A percentile compares a stretch with the other conserved stretches of the same genome.
Evolutionary conservation across 2,888 invertebrate species (phyloP).

Genomic region (Dysmachus trigonus): DNA sequence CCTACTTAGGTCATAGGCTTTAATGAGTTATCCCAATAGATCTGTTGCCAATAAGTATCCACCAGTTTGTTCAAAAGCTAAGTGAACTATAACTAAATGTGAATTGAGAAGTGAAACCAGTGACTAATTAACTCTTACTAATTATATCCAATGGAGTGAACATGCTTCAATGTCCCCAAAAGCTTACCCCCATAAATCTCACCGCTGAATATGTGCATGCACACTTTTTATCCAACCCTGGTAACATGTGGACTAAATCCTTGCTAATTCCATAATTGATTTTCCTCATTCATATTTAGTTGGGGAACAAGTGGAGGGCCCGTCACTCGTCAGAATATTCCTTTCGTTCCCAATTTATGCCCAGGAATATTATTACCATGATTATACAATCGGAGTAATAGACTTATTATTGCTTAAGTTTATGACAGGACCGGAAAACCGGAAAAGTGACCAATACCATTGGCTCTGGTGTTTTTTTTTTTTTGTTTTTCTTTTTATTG

Average conservation of each 20-base stretch:
- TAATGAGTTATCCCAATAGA: background rate
- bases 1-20: background rate
- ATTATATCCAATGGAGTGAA: background rate
- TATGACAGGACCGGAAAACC: background rate
- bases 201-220: background rate
- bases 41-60: background rate
- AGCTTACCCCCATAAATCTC: conserved; percentile 9
- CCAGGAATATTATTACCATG: conserved; percentile 26
- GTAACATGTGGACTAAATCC: conserved; percentile 36
- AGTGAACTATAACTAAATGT: background rate
- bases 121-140: background rate
- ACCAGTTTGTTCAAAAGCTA: background rate
- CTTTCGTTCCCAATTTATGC: background rate
- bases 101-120: background rate
- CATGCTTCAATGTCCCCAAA: background rate
- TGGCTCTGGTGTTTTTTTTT: too few relatives aligned
- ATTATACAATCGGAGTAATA: conserved; percentile 34
- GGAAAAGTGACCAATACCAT: background rate
- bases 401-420: conserved; percentile 33
- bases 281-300: conserved; percentile 36
- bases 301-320: background rate
- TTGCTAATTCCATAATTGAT: conserved; percentile 37
- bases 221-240: conserved; percentile 3
- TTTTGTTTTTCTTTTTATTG: background rate
- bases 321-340: background rate